phyloP scores from a whole-genome alignment of 2,888 invertebrate genomes.

The Dusona sp. region DNA sequence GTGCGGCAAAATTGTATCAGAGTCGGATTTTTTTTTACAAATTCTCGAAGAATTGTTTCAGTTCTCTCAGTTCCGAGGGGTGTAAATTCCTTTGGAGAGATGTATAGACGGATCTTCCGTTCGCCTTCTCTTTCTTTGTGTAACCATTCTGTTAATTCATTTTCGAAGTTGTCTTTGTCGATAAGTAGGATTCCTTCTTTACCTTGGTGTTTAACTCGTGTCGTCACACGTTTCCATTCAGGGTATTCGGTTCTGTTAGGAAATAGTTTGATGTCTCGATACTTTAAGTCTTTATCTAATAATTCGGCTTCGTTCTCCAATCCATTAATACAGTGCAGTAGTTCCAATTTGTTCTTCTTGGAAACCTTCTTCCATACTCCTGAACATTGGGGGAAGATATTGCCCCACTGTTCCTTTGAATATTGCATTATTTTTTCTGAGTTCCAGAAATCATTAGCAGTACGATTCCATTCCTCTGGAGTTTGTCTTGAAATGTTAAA shows the following conservation, averaged over 20 bases:
- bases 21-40: conserved; percentile 14
- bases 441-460: background rate
- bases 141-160: conserved; percentile 15
- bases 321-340: conserved; percentile 2
- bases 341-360: background rate
- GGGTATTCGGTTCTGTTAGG: conserved; percentile 41
- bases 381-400: conserved; percentile 15
- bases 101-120: conserved; percentile 22
- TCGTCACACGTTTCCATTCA: conserved; percentile 29
- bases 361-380: background rate
- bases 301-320: background rate
- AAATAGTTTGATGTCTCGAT: conserved; percentile 18
- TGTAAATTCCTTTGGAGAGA: conserved; percentile 22
- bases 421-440: conserved; percentile 8
- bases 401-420: conserved; percentile 28
- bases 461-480: background rate
- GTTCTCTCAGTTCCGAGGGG: background rate
- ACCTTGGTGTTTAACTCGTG: conserved; percentile 5
- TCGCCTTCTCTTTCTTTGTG: background rate
- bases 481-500: background rate
- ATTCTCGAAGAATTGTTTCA: conserved; percentile 25
- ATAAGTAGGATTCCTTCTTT: conserved; percentile 25
- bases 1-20: conserved; percentile 25
- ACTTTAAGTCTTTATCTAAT: conserved; percentile 3
- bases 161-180: conserved; percentile 10